phyloP scores from a whole-genome alignment of 2,113 vertebrate genomes.

The Oceanodroma tethys region DNA sequence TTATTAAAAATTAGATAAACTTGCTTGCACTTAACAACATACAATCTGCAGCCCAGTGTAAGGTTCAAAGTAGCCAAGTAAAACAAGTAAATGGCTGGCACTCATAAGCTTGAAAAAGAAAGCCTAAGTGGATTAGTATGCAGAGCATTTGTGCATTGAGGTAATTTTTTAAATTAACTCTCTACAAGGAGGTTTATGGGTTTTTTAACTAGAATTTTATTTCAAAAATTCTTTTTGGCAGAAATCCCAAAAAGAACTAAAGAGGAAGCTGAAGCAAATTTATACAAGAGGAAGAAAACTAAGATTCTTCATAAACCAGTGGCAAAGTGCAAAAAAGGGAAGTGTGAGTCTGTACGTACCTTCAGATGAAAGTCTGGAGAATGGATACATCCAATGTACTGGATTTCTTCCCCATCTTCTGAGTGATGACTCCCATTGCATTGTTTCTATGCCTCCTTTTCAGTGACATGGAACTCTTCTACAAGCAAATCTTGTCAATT shows the following conservation, averaged over 20 bases:
- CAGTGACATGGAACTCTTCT: background rate
- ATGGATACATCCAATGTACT: background rate
- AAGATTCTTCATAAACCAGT: background rate
- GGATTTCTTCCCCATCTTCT: background rate
- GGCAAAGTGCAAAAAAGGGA: background rate
- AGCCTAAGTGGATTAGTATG: slow-evolving; percentile 50
- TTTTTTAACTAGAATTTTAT: background rate
- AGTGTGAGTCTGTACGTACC: background rate
- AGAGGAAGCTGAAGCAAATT: background rate
- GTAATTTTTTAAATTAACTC: slow-evolving; percentile 7
- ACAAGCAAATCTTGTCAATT: background rate
- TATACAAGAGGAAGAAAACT: background rate
- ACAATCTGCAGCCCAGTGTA: background rate
- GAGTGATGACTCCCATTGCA: background rate
- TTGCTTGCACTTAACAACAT: background rate
- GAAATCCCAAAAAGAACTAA: background rate
- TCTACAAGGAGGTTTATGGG: background rate
- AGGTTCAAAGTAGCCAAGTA: background rate
- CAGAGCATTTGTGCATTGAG: background rate
- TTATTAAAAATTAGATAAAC: background rate
- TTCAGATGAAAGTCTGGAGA: background rate
- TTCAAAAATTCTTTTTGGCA: background rate
- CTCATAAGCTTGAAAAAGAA: slow-evolving; percentile 1
- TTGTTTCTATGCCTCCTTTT: background rate
- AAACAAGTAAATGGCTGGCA: slow-evolving; percentile 26